Evolutionary conservation across 2,113 vertebrate genomes (phyloP).

Genomic region (Numida meleagris): DNA sequence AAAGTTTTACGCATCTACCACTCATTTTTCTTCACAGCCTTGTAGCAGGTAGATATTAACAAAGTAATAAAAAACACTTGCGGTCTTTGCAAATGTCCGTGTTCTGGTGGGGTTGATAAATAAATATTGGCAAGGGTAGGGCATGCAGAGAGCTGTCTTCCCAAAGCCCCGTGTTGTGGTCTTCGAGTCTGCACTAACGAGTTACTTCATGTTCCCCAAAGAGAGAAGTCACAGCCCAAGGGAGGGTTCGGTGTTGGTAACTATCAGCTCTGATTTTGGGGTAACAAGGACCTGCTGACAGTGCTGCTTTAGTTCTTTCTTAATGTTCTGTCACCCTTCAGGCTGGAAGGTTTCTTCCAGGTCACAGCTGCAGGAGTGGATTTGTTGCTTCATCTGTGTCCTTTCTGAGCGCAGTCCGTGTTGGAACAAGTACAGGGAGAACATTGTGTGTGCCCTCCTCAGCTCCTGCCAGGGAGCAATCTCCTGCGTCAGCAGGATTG

Average conservation of each 20-base stretch:
- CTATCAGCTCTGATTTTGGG: background rate
- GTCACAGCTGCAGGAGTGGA: conserved; percentile 2
- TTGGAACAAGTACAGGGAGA: background rate
- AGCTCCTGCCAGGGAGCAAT: background rate
- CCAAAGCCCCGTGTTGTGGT: background rate
- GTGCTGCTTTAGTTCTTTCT: background rate
- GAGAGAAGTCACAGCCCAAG: background rate
- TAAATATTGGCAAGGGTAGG: conserved; percentile 16
- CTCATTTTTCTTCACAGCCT: conserved; percentile 19
- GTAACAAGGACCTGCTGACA: background rate
- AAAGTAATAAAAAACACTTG: conserved; percentile 37
- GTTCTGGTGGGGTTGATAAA: conserved; percentile 33
- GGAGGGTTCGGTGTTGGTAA: background rate
- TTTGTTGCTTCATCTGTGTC: background rate
- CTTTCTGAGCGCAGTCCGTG: background rate
- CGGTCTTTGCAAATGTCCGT: conserved; percentile 9
- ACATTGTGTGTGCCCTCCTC: background rate
- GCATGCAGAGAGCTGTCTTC: background rate
- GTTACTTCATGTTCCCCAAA: background rate
- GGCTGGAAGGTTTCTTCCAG: background rate
- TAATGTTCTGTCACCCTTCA: conserved; percentile 4
- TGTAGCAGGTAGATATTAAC: conserved; percentile 12
- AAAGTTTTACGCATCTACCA: conserved; percentile 53
- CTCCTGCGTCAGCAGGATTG: background rate
- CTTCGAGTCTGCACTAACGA: rapidly evolving